These are phyloP conservation scores for Nomada ferruginata DNA, from an alignment of 2,888 invertebrate genomes.

Conservation along the genomic window DNA sequence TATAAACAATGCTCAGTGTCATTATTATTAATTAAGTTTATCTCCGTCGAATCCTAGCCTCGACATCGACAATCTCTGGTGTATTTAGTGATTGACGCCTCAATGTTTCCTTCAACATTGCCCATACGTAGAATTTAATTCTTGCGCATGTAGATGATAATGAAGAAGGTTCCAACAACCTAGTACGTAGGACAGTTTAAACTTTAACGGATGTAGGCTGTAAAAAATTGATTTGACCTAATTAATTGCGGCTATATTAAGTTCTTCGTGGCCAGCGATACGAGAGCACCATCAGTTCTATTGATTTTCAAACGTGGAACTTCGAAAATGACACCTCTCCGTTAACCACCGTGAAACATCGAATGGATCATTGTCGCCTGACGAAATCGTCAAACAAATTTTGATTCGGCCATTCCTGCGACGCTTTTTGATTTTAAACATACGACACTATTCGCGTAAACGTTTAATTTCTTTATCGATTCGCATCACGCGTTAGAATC, in stretches of 20 bases:
- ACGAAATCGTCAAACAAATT: not conserved
- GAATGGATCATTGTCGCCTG: not conserved
- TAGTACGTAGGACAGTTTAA: constrained; percentile 34
- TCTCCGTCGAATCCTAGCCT: not conserved
- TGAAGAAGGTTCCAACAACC: constrained; percentile 10
- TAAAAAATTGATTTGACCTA: constrained; percentile 61
- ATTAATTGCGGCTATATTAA: constrained; percentile 54
- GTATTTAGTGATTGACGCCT: not conserved
- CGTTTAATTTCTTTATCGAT: constrained; percentile 1
- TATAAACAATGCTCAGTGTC: too few species aligned
- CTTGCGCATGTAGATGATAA: constrained; percentile 10
- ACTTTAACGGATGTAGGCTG: constrained; percentile 38
- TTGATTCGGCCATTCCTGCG: not conserved
- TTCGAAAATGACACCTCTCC: not conserved
- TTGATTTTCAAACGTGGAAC: constrained; percentile 31
- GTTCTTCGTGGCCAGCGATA: constrained; percentile 38
- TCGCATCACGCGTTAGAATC: not conserved
- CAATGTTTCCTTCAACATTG: not conserved
- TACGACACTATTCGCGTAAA: not conserved
- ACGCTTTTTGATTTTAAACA: not conserved
- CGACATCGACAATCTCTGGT: not conserved
- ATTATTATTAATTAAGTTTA: not conserved
- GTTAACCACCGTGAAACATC: not conserved
- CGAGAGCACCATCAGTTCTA: constrained; percentile 32
- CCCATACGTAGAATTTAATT: not conserved